Evolutionary conservation across 2,797 vertebrate species (phyloP), one percentile per base, ranked within the genome.

Genomic region (Bovichtus diacanthus): DNA sequence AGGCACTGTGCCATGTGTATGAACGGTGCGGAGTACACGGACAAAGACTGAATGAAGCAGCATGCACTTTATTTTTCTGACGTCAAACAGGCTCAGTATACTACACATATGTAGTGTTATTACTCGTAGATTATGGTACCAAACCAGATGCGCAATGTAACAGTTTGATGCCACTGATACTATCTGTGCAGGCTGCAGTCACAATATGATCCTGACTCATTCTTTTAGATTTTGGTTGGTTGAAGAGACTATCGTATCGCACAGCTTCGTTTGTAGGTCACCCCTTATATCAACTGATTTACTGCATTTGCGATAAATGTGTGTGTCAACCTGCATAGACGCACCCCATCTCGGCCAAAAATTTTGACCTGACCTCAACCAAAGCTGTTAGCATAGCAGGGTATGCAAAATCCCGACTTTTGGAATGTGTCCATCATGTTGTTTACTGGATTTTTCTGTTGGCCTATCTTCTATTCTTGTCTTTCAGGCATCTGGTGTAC

Each of bases 401-500:
- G 19, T 65, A 63, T 34, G 43, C 16, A 76, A 84, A 88, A 90
- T 88, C 90, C 80, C 16, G 21, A 47, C 29, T 82, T 70, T 85
- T 93, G 88, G 85, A 88, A 51, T n/a, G 12, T 8, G 13, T 86
- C 85, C 89, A 88, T 72, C 31, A 9, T 76, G 74, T 67, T 74
- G 81, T 88, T 85, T 78, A 54, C 41, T 41, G 75, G 87, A 76
- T 87, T 87, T 34, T 84, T 53, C 62, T 65, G 67, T 76, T 82
- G 70, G 85, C 70, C 65, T 36, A 11, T 67, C 67, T 73, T 83
- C 70, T 53, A 50, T 55, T 39, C 50, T 71, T 53, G 75, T 77
- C 55, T 90, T 87, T 85, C 63, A 58, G 80, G 76, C 90, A 91
- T 88, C 78, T 90, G 86, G 53, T 82, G 43, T 56, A 66, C 43